phyloP scores from a whole-genome alignment of 2,113 vertebrate genomes.

The Perca fluviatilis region DNA sequence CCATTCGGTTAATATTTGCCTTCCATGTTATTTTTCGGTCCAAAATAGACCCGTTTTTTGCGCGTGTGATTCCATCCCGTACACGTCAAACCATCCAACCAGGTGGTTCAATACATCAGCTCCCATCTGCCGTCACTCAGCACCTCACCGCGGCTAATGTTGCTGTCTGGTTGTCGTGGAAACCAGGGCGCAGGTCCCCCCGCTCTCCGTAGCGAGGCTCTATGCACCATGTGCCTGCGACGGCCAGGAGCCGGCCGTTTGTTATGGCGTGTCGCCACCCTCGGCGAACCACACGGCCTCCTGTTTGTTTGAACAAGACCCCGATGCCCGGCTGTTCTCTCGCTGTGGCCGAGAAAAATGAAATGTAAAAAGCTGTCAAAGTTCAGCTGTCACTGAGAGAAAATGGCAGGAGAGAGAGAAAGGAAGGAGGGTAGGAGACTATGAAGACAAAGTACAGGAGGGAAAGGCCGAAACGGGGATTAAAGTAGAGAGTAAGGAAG shows the following conservation, averaged over 20 bases:
- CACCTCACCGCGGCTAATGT: conserved; percentile 58
- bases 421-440: background rate
- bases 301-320: conserved; percentile 83
- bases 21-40: conserved; percentile 24
- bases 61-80: conserved; percentile 32
- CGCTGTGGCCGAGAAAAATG: conserved; percentile 59
- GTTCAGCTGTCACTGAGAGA: conserved; percentile 64
- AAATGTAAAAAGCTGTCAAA: conserved; percentile 72
- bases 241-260: conserved; percentile 77
- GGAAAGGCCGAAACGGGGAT: background rate
- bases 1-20: conserved; percentile 10
- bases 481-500: background rate
- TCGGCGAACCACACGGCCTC: conserved; percentile 74
- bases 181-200: conserved; percentile 60
- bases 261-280: conserved; percentile 81
- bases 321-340: conserved; percentile 65
- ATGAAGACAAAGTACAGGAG: background rate
- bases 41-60: conserved; percentile 26
- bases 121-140: conserved; percentile 71
- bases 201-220: conserved; percentile 27
- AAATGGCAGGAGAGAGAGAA: conserved; percentile 22
- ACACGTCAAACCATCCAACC: conserved; percentile 51
- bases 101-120: conserved; percentile 60
- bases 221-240: conserved; percentile 51
- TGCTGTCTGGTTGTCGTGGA: conserved; percentile 73